Base-by-base conservation (phyloP, 2,113 vertebrate species). In the Lepus americanus region DNA sequence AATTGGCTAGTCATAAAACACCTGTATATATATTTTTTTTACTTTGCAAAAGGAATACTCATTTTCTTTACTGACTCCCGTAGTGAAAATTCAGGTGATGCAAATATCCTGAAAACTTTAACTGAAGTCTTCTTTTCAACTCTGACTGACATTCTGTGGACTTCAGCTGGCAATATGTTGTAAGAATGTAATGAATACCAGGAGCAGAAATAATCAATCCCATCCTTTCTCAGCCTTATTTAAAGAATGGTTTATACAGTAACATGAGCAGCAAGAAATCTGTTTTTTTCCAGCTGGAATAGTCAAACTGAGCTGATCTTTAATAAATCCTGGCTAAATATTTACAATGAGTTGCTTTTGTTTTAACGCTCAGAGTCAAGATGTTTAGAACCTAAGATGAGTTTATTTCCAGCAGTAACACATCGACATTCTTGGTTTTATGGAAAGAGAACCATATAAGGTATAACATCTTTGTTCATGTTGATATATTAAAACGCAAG, bases 271-370 rank as follows among this genome's bases (percentile, higher is more conserved):
- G 36, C 84, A 91, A 96, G 95, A 87, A 95, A 89, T 92, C 93
- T 79, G 12, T 36, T 73, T 67, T 89, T 19, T 49, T 93, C 82
- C 49, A 97, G 97, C 96, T 96, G 96, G 82, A 94, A 89, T 49
- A 94, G 93, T 97, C 94, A 69, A 19, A 92, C 96, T 89, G 95
- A 79, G 87, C 89, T 92, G 84, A 82, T 96, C 81, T 93, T 97
- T 97, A 95, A 93, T 95, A 95, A 88, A 70, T 91, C 69, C 61
- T 79, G n/a, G 70, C 79, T 95, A 97, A 97, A 98, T 97, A 97
- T 97, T 97, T 97, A 97, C 89, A 11, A 70, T 22, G 67, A 76
- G 25, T 87, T 81, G 84, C 81, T 89, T 96, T 96, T 96, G 94
- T 94, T 98, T 97, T 96, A 96, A 94, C 95, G 69, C 69, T 87